phyloP scores from a whole-genome alignment of 2,797 vertebrate species.

The Xenentodon cancila region DNA sequence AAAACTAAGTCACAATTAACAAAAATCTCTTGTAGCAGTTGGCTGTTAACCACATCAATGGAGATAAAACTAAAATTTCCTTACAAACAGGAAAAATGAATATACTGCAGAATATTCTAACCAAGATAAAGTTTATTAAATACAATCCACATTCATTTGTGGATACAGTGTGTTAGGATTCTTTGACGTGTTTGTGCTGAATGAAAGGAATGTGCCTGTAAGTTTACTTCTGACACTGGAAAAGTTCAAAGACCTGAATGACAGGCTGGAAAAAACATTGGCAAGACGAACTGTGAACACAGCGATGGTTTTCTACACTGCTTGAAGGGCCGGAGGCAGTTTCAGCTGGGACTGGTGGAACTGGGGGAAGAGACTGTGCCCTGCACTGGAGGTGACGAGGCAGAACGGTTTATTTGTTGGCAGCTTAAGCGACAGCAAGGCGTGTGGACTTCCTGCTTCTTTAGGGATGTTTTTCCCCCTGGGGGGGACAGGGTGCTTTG shows the following conservation, averaged over 20 bases:
- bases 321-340: slow-evolving; percentile 51
- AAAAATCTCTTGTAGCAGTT: too few relatives aligned
- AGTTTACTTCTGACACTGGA: slow-evolving; percentile 47
- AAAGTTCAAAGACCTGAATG: slow-evolving; percentile 60
- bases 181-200: neutral
- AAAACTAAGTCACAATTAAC: too few relatives aligned
- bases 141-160: too few relatives aligned
- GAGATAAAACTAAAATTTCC: too few relatives aligned
- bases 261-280: slow-evolving; percentile 74
- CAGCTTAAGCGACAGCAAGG: slow-evolving; percentile 66
- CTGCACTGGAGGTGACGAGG: slow-evolving; percentile 43
- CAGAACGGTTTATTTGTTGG: slow-evolving; percentile 64
- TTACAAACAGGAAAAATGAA: too few relatives aligned
- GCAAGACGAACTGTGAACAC: slow-evolving; percentile 69
- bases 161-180: too few relatives aligned
- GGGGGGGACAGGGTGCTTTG: slow-evolving; percentile 53
- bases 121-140: too few relatives aligned
- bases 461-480: slow-evolving; percentile 58
- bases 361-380: slow-evolving; percentile 15
- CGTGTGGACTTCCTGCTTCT: slow-evolving; percentile 69
- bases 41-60: too few relatives aligned
- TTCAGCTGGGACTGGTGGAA: slow-evolving; percentile 62
- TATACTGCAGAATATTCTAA: too few relatives aligned
- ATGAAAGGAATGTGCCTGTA: slow-evolving; percentile 35
- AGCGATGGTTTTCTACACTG: slow-evolving; percentile 44